Evolutionary conservation across 2,888 invertebrate species (phyloP).

Genomic region (Microctonus hyperodae): DNA sequence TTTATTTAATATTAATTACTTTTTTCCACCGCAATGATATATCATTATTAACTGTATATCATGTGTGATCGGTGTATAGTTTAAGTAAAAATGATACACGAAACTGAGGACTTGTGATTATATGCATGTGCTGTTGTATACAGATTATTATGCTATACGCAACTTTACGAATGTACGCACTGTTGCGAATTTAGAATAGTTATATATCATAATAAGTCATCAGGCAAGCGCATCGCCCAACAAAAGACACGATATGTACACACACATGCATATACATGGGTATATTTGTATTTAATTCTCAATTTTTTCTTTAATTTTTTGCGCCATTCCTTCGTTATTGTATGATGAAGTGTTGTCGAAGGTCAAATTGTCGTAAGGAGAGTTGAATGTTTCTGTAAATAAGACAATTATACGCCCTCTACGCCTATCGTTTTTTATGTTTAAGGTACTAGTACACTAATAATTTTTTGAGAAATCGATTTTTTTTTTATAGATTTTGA

Average conservation of each 20-base stretch:
- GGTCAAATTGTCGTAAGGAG: background rate
- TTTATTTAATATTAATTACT: too few relatives aligned
- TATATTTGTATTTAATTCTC: background rate
- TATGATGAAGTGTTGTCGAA: background rate
- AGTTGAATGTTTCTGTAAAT: background rate
- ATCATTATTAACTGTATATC: conserved; percentile 13
- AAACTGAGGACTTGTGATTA: conserved; percentile 5
- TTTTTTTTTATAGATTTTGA: too few relatives aligned
- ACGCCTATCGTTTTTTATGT: too few relatives aligned
- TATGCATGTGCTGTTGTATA: too few relatives aligned
- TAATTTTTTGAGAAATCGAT: too few relatives aligned
- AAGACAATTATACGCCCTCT: background rate
- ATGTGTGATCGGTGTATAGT: too few relatives aligned
- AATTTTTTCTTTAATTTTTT: conserved; percentile 5
- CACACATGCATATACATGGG: background rate
- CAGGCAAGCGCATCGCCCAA: conserved; percentile 22
- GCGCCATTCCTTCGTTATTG: background rate
- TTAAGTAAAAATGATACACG: conserved; percentile 18
- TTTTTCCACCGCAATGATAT: too few relatives aligned
- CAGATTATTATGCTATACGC: conserved; percentile 26
- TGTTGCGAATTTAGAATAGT: conserved; percentile 28
- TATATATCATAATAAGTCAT: conserved; percentile 18
- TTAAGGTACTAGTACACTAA: too few relatives aligned
- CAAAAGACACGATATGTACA: background rate
- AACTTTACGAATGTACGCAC: conserved; percentile 11